A percentile compares a stretch with the other conserved stretches of the same genome.
Conservation (phyloP, 92 coral and sea anemone genomes). For the Siderastrea radians region DNA sequence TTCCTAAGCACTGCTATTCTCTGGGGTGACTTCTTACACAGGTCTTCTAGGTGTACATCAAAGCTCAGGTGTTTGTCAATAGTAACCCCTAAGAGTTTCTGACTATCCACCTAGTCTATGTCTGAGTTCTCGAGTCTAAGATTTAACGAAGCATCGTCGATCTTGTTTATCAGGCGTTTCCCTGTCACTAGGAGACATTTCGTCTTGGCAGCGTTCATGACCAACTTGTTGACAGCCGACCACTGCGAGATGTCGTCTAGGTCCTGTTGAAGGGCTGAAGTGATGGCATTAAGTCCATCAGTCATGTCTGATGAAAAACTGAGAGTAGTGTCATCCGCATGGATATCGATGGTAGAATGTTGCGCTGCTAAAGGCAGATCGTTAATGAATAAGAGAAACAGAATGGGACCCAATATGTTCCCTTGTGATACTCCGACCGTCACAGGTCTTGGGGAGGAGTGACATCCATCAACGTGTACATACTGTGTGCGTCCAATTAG, state of each 20-base stretch:
- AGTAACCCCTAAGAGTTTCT: slow-evolving; percentile 65
- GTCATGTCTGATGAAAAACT: slow-evolving; percentile 47
- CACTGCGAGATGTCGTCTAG: slow-evolving; percentile 53
- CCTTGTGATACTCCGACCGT: too few species aligned
- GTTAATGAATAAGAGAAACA: too few species aligned
- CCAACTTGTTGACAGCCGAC: slow-evolving; percentile 41
- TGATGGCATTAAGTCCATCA: slow-evolving; percentile 50
- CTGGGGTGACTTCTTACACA: slow-evolving; percentile 58
- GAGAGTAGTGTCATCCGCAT: slow-evolving; percentile 58
- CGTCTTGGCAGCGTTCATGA: too few species aligned
- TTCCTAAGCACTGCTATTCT: slow-evolving; percentile 50
- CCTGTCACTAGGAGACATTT: too few species aligned
- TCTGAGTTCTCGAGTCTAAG: slow-evolving; percentile 46
- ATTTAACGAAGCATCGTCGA: slow-evolving; percentile 42
- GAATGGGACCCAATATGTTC: too few species aligned
- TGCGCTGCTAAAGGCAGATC: not conserved
- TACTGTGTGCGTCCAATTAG: too few species aligned
- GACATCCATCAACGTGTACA: too few species aligned
- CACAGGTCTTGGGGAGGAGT: not conserved
- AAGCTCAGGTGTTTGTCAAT: slow-evolving; percentile 66
- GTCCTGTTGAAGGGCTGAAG: slow-evolving; percentile 52
- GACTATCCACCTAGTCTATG: slow-evolving; percentile 52
- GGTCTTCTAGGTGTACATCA: slow-evolving; percentile 64
- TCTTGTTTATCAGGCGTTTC: not conserved
- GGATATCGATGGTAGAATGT: slow-evolving; percentile 28